Percentiles rank a stretch among this genome's conserved stretches.
Conservation (phyloP, 2,797 vertebrate genomes). For the Gambelia wislizenii region DNA sequence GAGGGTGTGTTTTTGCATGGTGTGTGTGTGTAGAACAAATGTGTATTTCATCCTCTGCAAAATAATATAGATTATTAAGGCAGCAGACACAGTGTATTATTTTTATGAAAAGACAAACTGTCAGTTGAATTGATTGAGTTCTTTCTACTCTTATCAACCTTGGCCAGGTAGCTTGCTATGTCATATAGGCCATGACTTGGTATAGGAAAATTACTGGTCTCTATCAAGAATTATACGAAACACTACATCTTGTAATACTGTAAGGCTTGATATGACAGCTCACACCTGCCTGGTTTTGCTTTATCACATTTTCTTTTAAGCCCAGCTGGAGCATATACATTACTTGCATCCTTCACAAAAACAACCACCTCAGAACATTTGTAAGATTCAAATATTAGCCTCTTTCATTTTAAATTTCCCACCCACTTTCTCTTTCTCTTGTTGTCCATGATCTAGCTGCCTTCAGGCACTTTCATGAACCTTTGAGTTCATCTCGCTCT, state of each 20-base stretch:
- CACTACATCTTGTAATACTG: background rate
- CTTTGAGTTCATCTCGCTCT: background rate
- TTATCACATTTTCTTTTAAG: slow-evolving; percentile 23
- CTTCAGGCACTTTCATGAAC: background rate
- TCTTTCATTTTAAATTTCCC: background rate
- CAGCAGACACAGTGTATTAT: background rate
- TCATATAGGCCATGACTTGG: background rate
- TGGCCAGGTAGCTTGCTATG: background rate
- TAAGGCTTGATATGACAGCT: background rate
- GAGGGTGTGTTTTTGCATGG: too few species aligned
- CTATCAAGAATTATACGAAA: background rate
- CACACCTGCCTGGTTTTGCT: background rate
- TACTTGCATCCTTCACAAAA: background rate
- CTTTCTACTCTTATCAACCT: slow-evolving; percentile 1
- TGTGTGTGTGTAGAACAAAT: too few species aligned
- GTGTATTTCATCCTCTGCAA: background rate
- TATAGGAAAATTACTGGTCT: slow-evolving; percentile 7
- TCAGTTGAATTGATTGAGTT: background rate
- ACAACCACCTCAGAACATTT: background rate
- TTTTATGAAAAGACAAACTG: background rate
- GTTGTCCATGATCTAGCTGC: accelerated
- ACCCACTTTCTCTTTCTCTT: background rate
- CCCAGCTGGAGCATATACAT: background rate
- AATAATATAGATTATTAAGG: background rate
- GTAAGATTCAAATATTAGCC: background rate